Conservation (phyloP, 2,888 invertebrate species). For the Allacma fusca region DNA sequence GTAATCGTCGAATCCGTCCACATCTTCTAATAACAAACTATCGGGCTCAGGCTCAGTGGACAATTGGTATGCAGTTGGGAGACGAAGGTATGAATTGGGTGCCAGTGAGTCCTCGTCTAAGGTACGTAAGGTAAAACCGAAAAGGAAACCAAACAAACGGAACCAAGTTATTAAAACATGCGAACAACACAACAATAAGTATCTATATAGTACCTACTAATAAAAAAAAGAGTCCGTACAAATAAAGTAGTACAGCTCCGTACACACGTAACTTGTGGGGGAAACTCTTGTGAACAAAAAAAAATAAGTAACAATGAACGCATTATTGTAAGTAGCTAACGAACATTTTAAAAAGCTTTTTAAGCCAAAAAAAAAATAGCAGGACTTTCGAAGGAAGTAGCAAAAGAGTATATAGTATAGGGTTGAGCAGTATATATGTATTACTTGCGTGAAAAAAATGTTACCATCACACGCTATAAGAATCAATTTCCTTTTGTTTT, state of each 20-base stretch:
- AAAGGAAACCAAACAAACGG: slow-evolving; percentile 33
- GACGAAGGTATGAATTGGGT: slow-evolving; percentile 32
- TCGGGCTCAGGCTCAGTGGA: slow-evolving; percentile 26
- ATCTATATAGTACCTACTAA: not conserved
- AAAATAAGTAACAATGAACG: not conserved
- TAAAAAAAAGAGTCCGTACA: no score
- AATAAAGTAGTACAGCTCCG: not conserved
- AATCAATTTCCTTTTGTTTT: slow-evolving; percentile 22
- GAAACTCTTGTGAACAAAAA: not conserved
- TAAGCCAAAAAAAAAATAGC: not conserved
- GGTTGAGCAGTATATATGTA: no score
- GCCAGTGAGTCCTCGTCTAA: slow-evolving; percentile 21
- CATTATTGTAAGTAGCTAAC: not conserved
- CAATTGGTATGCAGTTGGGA: slow-evolving; percentile 16
- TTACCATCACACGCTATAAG: slow-evolving; percentile 2
- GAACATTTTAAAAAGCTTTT: not conserved
- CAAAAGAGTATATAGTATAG: not conserved
- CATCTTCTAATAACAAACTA: slow-evolving; percentile 23
- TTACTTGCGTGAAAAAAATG: not conserved
- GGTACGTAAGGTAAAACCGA: slow-evolving; percentile 11
- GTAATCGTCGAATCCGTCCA: slow-evolving; percentile 62
- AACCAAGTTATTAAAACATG: slow-evolving; percentile 39
- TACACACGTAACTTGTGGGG: no score
- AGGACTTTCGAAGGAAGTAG: slow-evolving; percentile 27
- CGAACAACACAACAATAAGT: slow-evolving; percentile 5